Conservation (phyloP, 2,888 invertebrate species). For the Tinea semifulvella region DNA sequence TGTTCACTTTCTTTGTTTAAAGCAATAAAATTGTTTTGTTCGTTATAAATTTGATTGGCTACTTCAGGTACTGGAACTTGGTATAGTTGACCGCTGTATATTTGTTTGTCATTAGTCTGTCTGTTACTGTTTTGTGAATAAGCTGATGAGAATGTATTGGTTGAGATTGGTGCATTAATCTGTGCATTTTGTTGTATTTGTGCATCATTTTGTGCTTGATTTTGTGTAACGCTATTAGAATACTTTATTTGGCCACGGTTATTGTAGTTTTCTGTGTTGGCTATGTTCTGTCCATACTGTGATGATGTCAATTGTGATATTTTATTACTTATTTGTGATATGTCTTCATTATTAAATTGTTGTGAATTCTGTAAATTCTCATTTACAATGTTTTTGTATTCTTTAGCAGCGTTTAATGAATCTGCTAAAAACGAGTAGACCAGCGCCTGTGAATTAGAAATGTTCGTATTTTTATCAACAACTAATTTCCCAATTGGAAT, state of each 20-base stretch:
- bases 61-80: conserved; percentile 53
- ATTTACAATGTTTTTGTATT: conserved; percentile 44
- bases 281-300: conserved; percentile 32
- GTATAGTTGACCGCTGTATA: conserved; percentile 56
- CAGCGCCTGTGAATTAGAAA: conserved; percentile 60
- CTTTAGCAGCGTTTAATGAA: conserved; percentile 52
- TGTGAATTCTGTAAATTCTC: conserved; percentile 34
- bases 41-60: conserved; percentile 43
- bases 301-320: conserved; percentile 50
- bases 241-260: conserved; percentile 21
- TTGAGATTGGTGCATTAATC: conserved; percentile 23
- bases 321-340: conserved; percentile 39
- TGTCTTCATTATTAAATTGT: conserved; percentile 37
- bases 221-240: conserved; percentile 21
- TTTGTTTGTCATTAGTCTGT: conserved; percentile 27
- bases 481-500: conserved; percentile 48
- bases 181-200: conserved; percentile 24
- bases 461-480: conserved; percentile 39
- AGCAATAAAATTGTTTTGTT: conserved; percentile 20
- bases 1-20: conserved; percentile 22
- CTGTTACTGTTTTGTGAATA: neutral
- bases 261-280: conserved; percentile 16
- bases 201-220: conserved; percentile 22
- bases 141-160: neutral
- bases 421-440: conserved; percentile 55